phyloP scores from a whole-genome alignment of 2,113 vertebrate genomes.

The Pterocles orientalis region DNA sequence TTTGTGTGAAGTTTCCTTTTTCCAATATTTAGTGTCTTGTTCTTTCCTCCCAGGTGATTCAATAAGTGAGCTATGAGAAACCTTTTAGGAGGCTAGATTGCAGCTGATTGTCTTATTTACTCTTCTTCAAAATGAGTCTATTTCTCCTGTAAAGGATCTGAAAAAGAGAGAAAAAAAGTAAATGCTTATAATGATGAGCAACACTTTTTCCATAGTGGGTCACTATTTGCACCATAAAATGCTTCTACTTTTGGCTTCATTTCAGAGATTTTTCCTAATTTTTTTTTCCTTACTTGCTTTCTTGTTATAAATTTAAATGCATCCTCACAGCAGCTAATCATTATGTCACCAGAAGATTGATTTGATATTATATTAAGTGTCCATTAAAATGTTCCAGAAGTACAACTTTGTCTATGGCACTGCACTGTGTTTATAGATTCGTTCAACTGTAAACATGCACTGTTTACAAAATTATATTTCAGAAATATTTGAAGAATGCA shows the following conservation, averaged over 20 bases:
- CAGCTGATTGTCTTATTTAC: not conserved
- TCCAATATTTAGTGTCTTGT: not conserved
- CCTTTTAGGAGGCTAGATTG: not conserved
- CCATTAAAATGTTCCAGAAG: not conserved
- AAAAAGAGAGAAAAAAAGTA: not conserved
- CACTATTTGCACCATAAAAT: not conserved
- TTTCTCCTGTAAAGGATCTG: not conserved
- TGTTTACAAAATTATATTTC: not conserved
- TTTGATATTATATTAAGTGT: not conserved
- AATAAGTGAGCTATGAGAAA: not conserved
- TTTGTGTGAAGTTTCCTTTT: not conserved
- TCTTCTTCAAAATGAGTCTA: not conserved
- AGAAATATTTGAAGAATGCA: conserved; percentile 21
- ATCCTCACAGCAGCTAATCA: not conserved
- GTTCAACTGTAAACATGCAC: not conserved
- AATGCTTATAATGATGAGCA: not conserved
- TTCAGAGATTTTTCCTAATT: not conserved
- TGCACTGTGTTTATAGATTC: not conserved
- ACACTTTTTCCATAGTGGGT: not conserved
- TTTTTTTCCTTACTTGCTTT: not conserved
- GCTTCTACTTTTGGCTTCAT: not conserved
- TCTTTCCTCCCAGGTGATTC: not conserved
- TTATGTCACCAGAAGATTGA: not conserved
- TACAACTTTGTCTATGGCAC: not conserved
- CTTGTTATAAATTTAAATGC: not conserved